Percentiles rank a stretch among this genome's conserved stretches.
Conservation (phyloP, 2,797 vertebrate genomes). For the Halcyon smyrnensis region DNA sequence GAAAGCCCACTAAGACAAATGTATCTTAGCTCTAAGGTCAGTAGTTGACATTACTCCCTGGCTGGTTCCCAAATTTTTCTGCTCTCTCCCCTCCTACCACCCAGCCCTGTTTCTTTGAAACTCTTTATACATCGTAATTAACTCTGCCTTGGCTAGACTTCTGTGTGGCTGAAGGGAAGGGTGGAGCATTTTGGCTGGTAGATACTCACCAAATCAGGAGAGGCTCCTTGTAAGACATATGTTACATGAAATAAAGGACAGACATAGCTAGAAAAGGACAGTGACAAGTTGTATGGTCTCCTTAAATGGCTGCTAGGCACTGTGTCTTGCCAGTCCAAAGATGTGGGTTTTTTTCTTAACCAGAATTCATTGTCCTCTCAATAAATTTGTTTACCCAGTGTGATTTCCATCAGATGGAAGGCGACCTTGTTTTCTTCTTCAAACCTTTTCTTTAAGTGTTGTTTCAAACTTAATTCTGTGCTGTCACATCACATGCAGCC, state of each 20-base stretch:
- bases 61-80: not conserved
- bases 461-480: slow-evolving; percentile 48
- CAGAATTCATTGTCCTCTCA: slow-evolving; percentile 41
- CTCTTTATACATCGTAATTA: not conserved
- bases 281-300: not conserved
- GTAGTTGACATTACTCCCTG: not conserved
- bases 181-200: not conserved
- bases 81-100: not conserved
- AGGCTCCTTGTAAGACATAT: not conserved
- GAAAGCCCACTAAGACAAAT: not conserved
- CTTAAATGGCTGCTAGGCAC: not conserved
- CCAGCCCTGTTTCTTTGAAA: not conserved
- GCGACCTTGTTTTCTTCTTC: slow-evolving; percentile 56
- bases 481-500: slow-evolving; percentile 36
- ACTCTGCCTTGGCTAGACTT: slow-evolving; percentile 7
- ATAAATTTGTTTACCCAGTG: slow-evolving; percentile 59
- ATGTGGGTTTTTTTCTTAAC: not conserved
- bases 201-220: not conserved
- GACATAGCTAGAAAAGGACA: not conserved
- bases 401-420: slow-evolving; percentile 60
- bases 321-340: not conserved
- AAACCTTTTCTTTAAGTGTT: slow-evolving; percentile 50
- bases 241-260: slow-evolving; percentile 8
- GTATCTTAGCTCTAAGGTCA: not conserved
- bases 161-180: not conserved